phyloP scores from a whole-genome alignment of 2,113 vertebrate genomes.

The Calyptomena viridis region DNA sequence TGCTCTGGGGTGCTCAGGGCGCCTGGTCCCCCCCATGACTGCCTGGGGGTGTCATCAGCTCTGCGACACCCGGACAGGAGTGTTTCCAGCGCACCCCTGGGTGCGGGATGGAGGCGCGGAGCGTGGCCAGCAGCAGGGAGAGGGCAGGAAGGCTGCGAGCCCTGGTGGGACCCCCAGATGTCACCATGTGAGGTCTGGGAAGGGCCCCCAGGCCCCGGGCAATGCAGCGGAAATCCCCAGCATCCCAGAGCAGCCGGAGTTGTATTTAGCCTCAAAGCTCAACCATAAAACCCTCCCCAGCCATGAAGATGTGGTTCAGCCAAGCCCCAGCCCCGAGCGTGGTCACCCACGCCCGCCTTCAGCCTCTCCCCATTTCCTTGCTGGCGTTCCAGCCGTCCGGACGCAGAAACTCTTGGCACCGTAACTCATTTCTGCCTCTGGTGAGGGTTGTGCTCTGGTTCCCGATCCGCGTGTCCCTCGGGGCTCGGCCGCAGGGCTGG shows the following conservation, averaged over 20 bases:
- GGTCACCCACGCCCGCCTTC: neutral
- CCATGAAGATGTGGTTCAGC: neutral
- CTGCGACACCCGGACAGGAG: neutral
- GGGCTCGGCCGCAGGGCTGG: neutral
- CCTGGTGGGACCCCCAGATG: neutral
- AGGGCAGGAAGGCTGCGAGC: neutral
- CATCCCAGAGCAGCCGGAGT: neutral
- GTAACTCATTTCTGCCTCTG: neutral
- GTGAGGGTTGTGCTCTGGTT: neutral
- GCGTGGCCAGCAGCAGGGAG: neutral
- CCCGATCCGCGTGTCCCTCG: neutral
- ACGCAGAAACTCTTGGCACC: neutral
- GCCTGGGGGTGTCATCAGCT: neutral
- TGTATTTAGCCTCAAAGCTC: neutral
- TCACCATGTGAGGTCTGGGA: neutral
- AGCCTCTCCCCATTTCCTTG: neutral
- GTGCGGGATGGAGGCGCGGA: neutral
- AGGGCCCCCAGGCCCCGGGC: neutral
- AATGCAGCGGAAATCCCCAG: neutral
- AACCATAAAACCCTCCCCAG: neutral
- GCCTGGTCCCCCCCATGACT: neutral
- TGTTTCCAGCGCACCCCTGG: neutral
- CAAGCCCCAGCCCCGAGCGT: neutral
- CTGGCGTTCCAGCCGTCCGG: neutral
- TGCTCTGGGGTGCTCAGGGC: neutral